A percentile compares a stretch with the other conserved stretches of the same genome.
Evolutionary conservation across 2,113 vertebrate species (phyloP).

Genomic region (Amphiprion ocellaris): DNA sequence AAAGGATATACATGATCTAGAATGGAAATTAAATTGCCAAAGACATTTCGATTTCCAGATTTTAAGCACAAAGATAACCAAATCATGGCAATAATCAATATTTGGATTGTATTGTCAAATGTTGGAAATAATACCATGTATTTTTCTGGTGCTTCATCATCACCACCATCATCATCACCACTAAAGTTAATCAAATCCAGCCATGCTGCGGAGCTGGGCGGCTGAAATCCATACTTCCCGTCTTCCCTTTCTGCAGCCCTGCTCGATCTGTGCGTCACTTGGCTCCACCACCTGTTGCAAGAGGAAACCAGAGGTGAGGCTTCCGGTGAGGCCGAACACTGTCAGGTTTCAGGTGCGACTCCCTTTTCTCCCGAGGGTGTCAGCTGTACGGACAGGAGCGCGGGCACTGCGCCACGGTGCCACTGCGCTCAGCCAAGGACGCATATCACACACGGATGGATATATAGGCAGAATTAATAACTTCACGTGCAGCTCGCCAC

Average conservation of each 20-base stretch:
- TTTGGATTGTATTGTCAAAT: not conserved
- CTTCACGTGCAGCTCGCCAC: too few relatives aligned
- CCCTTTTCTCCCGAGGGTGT: conserved; percentile 40
- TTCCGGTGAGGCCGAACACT: conserved; percentile 50
- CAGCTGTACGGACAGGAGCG: conserved; percentile 20
- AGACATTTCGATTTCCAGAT: too few relatives aligned
- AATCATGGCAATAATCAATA: too few relatives aligned
- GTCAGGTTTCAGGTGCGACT: conserved; percentile 61
- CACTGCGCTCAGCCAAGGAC: not conserved
- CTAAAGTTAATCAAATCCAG: not conserved
- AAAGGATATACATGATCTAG: too few relatives aligned
- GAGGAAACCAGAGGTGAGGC: conserved; percentile 71
- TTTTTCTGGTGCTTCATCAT: not conserved
- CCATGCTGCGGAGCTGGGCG: not conserved
- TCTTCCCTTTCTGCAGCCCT: conserved; percentile 31
- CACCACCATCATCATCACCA: not conserved
- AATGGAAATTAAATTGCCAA: too few relatives aligned
- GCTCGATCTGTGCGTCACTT: conserved; percentile 41
- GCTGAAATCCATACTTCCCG: conserved; percentile 41
- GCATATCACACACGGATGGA: not conserved
- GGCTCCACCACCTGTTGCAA: conserved; percentile 70
- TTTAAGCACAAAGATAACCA: too few relatives aligned
- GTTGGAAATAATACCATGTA: not conserved
- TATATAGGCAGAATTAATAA: not conserved
- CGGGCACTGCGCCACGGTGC: conserved; percentile 29